Conservation (phyloP, 2,113 vertebrate genomes). For the Oxyura jamaicensis region DNA sequence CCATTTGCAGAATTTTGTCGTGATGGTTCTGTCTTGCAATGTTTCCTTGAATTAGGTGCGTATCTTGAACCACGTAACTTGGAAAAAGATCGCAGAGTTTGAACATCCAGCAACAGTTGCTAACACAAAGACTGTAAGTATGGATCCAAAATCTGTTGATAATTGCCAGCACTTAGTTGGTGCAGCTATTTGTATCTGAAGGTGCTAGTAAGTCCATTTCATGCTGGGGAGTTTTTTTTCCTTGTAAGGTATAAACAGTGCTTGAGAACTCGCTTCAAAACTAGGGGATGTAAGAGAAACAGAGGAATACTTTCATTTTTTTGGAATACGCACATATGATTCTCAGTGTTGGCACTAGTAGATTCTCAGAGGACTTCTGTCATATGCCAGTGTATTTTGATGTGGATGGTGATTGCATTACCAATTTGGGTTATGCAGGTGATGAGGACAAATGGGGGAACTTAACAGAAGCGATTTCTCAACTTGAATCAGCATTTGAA, state of each 20-base stretch:
- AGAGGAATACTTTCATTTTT: not conserved
- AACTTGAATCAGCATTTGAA: not conserved
- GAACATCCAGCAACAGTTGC: constrained; percentile 82
- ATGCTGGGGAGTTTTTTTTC: not conserved
- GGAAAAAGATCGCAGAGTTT: constrained; percentile 90
- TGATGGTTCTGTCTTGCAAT: not conserved
- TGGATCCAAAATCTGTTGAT: not conserved
- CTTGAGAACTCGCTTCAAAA: not conserved
- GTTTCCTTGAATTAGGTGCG: constrained; percentile 80
- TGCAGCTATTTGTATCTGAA: not conserved
- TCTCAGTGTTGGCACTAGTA: not conserved
- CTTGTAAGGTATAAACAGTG: not conserved
- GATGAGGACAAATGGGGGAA: not conserved
- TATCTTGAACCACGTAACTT: constrained; percentile 94
- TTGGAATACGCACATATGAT: fast-evolving
- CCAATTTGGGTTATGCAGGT: not conserved
- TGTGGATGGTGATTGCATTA: not conserved
- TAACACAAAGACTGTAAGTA: constrained; percentile 84
- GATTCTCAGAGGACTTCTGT: not conserved
- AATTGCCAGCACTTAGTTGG: not conserved
- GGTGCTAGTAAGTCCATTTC: not conserved
- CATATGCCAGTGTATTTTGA: not conserved
- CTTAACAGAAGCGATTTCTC: not conserved
- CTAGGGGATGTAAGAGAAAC: not conserved
- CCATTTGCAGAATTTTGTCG: not conserved